Evolutionary conservation across 2,797 vertebrate species (phyloP), one percentile per base, ranked within the genome.

Genomic region (Mareca strepera): DNA sequence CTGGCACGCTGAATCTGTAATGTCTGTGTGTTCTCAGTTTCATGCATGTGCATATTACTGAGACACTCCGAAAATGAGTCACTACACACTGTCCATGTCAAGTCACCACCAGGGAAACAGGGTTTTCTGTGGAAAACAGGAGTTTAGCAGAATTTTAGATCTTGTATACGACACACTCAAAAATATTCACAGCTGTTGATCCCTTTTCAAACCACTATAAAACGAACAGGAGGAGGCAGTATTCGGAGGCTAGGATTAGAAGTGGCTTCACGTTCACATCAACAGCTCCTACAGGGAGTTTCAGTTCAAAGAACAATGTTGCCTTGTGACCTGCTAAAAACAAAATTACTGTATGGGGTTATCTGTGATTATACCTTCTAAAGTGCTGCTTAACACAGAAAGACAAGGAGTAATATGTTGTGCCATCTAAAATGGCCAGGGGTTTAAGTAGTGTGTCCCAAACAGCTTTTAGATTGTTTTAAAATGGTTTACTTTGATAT

Each of bases 161-260:
- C 22, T 26, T 17, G 41, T 66, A 69, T 9, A 4, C 9, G 64
- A 46, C 7, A 28, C 2, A 23, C 0, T 3, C 9, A 82, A 25
- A 74, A 83, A 25, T 20, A 60, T 31, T 50, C 63, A 16, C 39
- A 17, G 29, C 46, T 78, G 3, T 12, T 35, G 9, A 44, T 33
- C 17, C 35, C 31, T 21, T 37, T 58, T n/a, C 17, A 59, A 74
- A 88, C 6, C 8, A 8, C 60, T 70, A 82, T 6, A 12, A 64
- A 68, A 70, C 6, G 2, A 86, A 22, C 1, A 2, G 10, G 50
- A 63, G 41, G 9, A 82, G 15, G 6, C 11, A n/a, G 29, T 15
- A 41, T 39, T 77, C 86, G n/a, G 66, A 91, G 72, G 33, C 22
- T 18, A 33, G 23, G 14, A 67, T 58, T 46, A 22, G 37, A 66